phyloP scores from a whole-genome alignment of 2,888 invertebrate genomes.

The Pristionchus entomophagus region DNA sequence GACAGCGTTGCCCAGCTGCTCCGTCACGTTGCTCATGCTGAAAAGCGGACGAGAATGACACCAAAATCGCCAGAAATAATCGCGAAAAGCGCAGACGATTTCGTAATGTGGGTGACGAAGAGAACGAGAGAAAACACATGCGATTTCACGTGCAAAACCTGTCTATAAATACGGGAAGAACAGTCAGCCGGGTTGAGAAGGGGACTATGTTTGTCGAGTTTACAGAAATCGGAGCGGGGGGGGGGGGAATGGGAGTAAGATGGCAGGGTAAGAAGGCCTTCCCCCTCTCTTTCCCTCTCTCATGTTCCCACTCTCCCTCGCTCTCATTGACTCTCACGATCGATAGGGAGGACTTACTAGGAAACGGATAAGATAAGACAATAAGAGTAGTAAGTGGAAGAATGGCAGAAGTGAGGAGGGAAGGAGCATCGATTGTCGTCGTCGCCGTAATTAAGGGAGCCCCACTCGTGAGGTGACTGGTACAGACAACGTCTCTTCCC shows the following conservation, averaged over 20 bases:
- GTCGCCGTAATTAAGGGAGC: constrained; percentile 25
- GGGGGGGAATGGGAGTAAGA: constrained; percentile 8
- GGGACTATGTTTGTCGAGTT: not conserved
- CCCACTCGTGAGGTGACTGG: constrained; percentile 33
- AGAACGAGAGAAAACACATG: constrained; percentile 30
- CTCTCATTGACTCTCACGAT: constrained; percentile 29
- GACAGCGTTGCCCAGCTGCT: constrained; percentile 69
- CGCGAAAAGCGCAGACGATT: not conserved
- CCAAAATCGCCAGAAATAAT: not conserved
- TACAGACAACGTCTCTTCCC: not conserved
- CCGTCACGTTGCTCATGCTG: constrained; percentile 66
- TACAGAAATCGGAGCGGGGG: not conserved
- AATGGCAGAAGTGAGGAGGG: not conserved
- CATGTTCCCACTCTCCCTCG: not conserved
- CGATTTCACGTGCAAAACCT: constrained; percentile 28
- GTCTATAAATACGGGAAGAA: not conserved
- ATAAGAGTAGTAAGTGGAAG: not conserved
- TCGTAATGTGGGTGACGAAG: not conserved
- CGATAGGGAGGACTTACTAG: not conserved
- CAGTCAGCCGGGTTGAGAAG: constrained; percentile 1
- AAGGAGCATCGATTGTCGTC: not conserved
- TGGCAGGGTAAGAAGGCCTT: constrained; percentile 23
- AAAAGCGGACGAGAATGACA: not conserved
- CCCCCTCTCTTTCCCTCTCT: not conserved
- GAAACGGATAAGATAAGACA: constrained; percentile 12